phyloP scores from a whole-genome alignment of 1,140 invertebrate species.

The Littorina saxatilis region DNA sequence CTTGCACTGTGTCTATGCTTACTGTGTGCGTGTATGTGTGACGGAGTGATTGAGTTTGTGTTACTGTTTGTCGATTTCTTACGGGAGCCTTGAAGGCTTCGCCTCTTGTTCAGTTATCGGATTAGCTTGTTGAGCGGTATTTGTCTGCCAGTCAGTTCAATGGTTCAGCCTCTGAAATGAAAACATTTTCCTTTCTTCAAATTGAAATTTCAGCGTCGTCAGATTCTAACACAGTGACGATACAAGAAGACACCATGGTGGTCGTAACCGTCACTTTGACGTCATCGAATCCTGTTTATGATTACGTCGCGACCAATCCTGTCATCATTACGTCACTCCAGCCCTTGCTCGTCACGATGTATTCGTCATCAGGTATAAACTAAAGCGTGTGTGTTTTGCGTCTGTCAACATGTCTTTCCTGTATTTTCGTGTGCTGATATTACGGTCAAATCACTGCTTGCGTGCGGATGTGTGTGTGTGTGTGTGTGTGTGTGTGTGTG shows the following conservation, averaged over 20 bases:
- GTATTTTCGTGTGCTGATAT: not conserved
- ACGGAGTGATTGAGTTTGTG: too few relatives aligned
- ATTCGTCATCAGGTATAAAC: not conserved
- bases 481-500: slow-evolving; percentile 16
- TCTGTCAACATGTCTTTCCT: too few relatives aligned
- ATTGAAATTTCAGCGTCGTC: not conserved
- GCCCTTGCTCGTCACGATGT: slow-evolving; percentile 3
- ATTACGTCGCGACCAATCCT: slow-evolving; percentile 1
- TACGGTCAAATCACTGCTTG: too few relatives aligned
- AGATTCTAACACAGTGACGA: slow-evolving; percentile 4
- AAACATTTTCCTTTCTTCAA: too few relatives aligned
- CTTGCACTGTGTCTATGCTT: too few relatives aligned
- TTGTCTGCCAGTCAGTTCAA: too few relatives aligned
- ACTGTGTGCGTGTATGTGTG: too few relatives aligned
- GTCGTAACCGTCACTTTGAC: not conserved
- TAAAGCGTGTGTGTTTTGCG: not conserved
- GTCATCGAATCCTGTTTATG: slow-evolving; percentile 8
- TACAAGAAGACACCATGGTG: not conserved
- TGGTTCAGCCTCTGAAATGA: too few relatives aligned
- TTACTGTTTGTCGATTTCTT: too few relatives aligned
- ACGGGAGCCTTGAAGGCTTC: too few relatives aligned
- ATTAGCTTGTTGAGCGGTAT: too few relatives aligned
- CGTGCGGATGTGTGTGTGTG: slow-evolving; percentile 12
- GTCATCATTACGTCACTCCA: slow-evolving; percentile 26
- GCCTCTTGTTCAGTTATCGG: too few relatives aligned